Percentiles rank a stretch among this genome's conserved stretches.
These are phyloP conservation scores for Hassar affinis DNA, from an alignment of 2,113 vertebrate genomes.

Conservation along the genomic window DNA sequence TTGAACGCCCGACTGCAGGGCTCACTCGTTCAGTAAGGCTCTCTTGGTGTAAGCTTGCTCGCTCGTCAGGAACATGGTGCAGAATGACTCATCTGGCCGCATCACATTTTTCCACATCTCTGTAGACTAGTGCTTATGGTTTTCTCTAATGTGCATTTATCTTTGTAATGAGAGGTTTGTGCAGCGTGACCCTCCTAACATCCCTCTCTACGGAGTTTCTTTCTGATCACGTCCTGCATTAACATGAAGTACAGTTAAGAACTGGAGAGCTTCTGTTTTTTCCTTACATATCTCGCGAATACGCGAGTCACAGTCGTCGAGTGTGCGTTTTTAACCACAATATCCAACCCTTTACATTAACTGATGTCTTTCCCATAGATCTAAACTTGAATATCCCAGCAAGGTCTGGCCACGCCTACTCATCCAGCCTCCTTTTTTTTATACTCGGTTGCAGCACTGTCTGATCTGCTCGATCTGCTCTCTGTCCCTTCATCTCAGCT, in stretches of 20 bases:
- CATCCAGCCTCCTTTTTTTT: neutral
- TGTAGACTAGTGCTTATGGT: slow-evolving; percentile 18
- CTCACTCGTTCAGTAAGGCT: neutral
- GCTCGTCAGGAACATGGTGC: neutral
- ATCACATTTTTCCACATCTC: slow-evolving; percentile 23
- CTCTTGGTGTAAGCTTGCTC: neutral
- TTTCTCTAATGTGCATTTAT: slow-evolving; percentile 24
- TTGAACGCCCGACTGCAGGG: neutral
- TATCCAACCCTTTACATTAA: neutral
- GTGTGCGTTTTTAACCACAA: neutral
- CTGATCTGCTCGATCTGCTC: neutral
- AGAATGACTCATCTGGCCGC: slow-evolving; percentile 17
- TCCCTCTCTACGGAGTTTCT: neutral
- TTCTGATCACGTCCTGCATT: neutral
- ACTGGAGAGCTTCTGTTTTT: neutral
- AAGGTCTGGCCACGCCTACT: neutral
- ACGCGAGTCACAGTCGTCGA: neutral
- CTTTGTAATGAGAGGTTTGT: slow-evolving; percentile 23
- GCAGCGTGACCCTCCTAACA: slow-evolving; percentile 2
- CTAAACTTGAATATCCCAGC: neutral
- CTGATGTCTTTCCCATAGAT: neutral
- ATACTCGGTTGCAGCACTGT: neutral
- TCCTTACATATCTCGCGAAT: neutral
- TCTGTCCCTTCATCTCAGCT: neutral
- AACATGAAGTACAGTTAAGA: neutral